Conservation (phyloP, 2,797 vertebrate genomes). For the Capromys pilorides region DNA sequence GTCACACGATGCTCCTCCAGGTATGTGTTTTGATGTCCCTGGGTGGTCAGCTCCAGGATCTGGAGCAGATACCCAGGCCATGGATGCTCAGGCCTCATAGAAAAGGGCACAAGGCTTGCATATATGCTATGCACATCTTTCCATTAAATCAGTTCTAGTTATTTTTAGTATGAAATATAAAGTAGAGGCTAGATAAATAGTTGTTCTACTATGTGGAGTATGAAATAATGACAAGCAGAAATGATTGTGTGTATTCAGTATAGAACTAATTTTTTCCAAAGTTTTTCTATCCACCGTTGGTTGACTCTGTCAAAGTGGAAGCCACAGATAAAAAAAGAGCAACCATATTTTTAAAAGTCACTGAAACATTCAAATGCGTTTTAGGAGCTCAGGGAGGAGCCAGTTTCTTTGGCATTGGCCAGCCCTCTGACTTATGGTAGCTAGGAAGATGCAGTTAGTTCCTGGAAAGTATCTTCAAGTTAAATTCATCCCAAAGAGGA, state of each 20-base stretch:
- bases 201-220: not conserved
- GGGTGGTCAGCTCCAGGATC: not conserved
- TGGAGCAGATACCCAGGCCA: too few relatives aligned
- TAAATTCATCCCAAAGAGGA: not conserved
- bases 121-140: not conserved
- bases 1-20: not conserved
- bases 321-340: not conserved
- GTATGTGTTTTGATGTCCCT: fast-evolving
- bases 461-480: not conserved
- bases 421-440: not conserved
- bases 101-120: not conserved
- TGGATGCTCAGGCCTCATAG: too few relatives aligned
- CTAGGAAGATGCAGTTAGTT: not conserved
- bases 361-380: not conserved
- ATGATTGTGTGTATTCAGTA: not conserved
- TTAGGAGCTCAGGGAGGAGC: not conserved
- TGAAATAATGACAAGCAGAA: not conserved
- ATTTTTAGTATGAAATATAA: not conserved
- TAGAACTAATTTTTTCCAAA: not conserved
- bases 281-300: not conserved
- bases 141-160: not conserved
- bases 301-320: not conserved
- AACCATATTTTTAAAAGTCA: not conserved
- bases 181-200: not conserved
- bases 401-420: not conserved